Evolutionary conservation across 2,113 vertebrate species (phyloP).

Genomic region (Archilochus colubris): DNA sequence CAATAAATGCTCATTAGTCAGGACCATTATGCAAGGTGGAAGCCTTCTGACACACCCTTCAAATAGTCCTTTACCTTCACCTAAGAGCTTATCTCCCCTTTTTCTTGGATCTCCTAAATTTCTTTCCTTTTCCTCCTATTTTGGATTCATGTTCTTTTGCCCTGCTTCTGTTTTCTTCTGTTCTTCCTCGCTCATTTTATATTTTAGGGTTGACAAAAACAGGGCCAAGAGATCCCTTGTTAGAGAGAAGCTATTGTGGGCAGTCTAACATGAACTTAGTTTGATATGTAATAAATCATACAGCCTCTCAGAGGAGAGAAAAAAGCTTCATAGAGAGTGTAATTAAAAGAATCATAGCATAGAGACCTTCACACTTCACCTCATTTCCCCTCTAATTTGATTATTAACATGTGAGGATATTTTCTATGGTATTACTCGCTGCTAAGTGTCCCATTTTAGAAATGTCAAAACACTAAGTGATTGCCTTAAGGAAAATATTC

Average conservation of each 20-base stretch:
- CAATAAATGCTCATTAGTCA: neutral
- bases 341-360: neutral
- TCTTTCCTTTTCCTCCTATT: neutral
- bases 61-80: neutral
- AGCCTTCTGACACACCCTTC: neutral
- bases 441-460: conserved; percentile 42
- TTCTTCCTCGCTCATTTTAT: neutral
- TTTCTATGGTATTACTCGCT: neutral
- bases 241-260: neutral
- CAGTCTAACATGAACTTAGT: neutral
- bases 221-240: neutral
- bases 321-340: neutral
- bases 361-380: conserved; percentile 27
- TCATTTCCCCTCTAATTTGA: conserved; percentile 39
- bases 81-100: neutral
- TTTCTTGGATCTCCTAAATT: neutral
- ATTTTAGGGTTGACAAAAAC: neutral
- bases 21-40: neutral
- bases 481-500: conserved; percentile 35
- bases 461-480: conserved; percentile 56
- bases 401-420: conserved; percentile 30
- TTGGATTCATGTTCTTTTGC: neutral
- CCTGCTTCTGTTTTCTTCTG: neutral
- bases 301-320: neutral
- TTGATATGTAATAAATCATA: neutral